Evolutionary conservation across 64 coral and sea anemone genomes (phyloP).

Genomic region (Porites australiensis): DNA sequence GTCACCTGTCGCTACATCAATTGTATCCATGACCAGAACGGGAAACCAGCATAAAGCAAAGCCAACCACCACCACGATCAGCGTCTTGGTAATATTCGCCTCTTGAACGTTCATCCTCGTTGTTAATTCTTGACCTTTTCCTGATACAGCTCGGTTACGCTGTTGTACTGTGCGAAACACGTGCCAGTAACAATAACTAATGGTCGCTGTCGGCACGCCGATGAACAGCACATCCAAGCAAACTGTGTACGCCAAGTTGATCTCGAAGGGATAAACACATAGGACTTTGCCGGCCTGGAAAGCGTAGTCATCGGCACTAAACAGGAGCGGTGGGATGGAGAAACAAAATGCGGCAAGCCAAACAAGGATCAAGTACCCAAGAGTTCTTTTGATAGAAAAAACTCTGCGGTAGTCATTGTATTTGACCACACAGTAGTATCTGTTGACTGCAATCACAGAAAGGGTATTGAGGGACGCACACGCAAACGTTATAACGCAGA

Average conservation of each 20-base stretch:
- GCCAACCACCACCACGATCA: slow-evolving; percentile 29
- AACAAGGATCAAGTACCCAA: slow-evolving; percentile 37
- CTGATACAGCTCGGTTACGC: neutral
- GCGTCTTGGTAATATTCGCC: slow-evolving; percentile 43
- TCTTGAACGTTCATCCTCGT: slow-evolving; percentile 28
- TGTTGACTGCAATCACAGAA: slow-evolving; percentile 82
- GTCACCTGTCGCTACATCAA: slow-evolving; percentile 19
- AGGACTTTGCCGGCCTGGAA: slow-evolving; percentile 44
- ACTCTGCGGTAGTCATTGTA: slow-evolving; percentile 74
- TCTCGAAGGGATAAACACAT: slow-evolving; percentile 55
- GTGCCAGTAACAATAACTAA: slow-evolving; percentile 48
- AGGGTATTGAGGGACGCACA: slow-evolving; percentile 73
- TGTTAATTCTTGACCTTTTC: neutral
- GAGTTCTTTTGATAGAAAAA: slow-evolving; percentile 64
- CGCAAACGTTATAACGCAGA: slow-evolving; percentile 65
- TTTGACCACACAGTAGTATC: slow-evolving; percentile 91
- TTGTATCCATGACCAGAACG: slow-evolving; percentile 46
- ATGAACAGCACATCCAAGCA: slow-evolving; percentile 30
- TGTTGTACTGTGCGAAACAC: slow-evolving; percentile 28
- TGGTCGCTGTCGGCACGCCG: neutral
- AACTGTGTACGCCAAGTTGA: slow-evolving; percentile 34
- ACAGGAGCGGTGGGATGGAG: neutral
- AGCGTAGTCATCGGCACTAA: neutral
- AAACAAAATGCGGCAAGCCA: slow-evolving; percentile 1
- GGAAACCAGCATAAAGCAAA: slow-evolving; percentile 60